phyloP scores from a whole-genome alignment of 2,113 vertebrate genomes.

The Ameiurus melas region DNA sequence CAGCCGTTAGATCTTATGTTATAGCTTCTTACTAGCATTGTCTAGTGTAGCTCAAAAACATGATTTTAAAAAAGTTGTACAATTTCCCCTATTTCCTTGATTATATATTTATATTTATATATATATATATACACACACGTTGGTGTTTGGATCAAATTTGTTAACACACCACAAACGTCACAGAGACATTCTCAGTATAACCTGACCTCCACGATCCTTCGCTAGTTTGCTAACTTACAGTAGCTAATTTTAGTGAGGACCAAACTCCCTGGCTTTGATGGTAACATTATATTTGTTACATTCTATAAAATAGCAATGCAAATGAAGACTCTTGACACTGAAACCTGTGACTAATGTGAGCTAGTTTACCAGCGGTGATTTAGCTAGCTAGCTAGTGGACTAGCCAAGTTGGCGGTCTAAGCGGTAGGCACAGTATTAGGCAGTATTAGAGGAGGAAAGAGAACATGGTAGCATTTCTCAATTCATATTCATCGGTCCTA shows the following conservation, averaged over 20 bases:
- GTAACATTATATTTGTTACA: background rate
- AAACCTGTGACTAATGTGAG: background rate
- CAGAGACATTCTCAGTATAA: background rate
- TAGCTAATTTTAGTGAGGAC: background rate
- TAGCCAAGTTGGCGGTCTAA: background rate
- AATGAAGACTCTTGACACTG: background rate
- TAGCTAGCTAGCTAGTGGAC: background rate
- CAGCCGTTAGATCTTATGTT: background rate
- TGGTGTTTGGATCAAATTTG: background rate
- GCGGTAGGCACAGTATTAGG: background rate
- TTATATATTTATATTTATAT: no score
- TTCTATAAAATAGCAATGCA: background rate
- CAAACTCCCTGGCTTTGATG: background rate
- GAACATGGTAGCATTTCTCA: background rate
- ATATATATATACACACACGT: background rate
- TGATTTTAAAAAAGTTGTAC: no score
- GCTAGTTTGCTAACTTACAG: background rate
- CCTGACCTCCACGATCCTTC: background rate
- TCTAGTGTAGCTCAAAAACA: no score
- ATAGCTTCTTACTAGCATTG: background rate
- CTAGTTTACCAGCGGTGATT: background rate
- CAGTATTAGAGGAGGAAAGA: background rate
- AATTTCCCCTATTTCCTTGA: no score
- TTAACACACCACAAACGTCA: background rate
- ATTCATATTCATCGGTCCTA: background rate